Evolutionary conservation across 2,113 vertebrate species (phyloP).

Genomic region (Galeopterus variegatus): DNA sequence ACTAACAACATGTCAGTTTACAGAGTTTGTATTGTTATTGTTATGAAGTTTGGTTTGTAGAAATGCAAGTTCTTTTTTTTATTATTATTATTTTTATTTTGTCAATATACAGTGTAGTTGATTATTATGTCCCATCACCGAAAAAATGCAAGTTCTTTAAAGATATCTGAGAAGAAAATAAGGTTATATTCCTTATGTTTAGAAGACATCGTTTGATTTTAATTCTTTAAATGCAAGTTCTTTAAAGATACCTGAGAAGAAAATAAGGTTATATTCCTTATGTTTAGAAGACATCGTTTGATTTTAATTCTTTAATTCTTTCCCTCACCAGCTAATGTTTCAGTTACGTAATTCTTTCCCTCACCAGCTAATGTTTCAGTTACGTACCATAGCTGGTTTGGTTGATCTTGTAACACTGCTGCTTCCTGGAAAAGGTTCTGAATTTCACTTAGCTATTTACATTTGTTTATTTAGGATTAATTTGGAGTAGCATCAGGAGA

Average conservation of each 20-base stretch:
- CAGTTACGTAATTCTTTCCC: not conserved
- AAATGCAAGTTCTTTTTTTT: slow-evolving; percentile 1
- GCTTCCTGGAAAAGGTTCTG: not conserved
- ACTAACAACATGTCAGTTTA: not conserved
- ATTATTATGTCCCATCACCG: too few species aligned
- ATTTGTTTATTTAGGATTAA: slow-evolving; percentile 39
- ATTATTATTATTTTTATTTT: too few species aligned
- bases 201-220: not conserved
- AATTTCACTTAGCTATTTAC: slow-evolving; percentile 21
- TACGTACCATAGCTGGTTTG: not conserved
- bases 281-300: not conserved
- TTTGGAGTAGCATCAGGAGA: not conserved
- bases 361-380: not conserved
- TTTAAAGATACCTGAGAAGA: not conserved
- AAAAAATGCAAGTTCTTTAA: not conserved
- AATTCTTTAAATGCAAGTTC: slow-evolving; percentile 4
- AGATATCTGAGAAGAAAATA: not conserved
- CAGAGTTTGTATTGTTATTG: not conserved
- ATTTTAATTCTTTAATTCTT: slow-evolving; percentile 41
- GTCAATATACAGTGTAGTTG: too few species aligned
- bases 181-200: not conserved
- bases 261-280: not conserved
- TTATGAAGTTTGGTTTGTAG: not conserved
- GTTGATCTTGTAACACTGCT: not conserved
- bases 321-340: not conserved